Conservation (phyloP, 2,888 invertebrate species). For the Cancer borealis region DNA sequence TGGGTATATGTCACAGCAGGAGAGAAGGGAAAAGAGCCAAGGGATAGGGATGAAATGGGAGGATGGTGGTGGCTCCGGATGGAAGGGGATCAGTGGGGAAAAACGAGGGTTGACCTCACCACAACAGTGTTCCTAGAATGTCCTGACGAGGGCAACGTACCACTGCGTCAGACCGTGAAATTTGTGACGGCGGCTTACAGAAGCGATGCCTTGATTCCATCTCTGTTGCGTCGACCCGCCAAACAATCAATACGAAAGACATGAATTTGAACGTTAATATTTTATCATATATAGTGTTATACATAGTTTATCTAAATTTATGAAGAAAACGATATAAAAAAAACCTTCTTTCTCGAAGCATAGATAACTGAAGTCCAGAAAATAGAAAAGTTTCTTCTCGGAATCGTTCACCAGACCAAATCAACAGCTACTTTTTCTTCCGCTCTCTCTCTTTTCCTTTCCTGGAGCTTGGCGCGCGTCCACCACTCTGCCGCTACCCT, state of each 20-base stretch:
- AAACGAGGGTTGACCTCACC: neutral
- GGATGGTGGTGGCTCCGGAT: neutral
- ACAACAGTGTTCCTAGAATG: neutral
- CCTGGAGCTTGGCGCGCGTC: slow-evolving; percentile 10
- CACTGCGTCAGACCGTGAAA: neutral
- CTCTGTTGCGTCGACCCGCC: neutral
- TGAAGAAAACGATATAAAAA: neutral
- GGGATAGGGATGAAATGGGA: neutral
- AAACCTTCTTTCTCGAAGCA: neutral
- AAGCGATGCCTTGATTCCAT: neutral
- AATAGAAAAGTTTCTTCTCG: neutral
- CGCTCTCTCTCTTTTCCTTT: neutral
- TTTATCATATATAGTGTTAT: neutral
- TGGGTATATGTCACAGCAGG: neutral
- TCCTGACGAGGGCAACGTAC: neutral
- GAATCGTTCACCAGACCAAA: slow-evolving; percentile 8
- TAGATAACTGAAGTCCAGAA: neutral
- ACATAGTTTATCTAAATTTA: neutral
- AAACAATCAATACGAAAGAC: neutral
- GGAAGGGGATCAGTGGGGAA: neutral
- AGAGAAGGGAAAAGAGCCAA: neutral
- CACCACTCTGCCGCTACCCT: neutral
- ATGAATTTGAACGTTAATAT: neutral
- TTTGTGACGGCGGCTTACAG: neutral
- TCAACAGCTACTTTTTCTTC: neutral